Base-by-base conservation (phyloP, 2,797 vertebrate species). In the Clamator glandarius region DNA sequence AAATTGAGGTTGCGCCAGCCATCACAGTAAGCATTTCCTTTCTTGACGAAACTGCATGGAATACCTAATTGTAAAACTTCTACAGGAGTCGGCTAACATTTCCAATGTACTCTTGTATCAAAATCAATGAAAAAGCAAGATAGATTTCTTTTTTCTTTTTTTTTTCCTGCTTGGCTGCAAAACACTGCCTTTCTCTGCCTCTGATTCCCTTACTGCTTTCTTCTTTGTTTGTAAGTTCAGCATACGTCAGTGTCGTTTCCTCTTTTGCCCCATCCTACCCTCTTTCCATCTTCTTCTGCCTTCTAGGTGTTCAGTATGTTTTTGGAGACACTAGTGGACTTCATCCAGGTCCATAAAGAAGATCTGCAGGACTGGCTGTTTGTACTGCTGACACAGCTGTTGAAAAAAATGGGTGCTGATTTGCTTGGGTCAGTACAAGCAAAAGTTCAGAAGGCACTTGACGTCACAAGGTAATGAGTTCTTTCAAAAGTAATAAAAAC, bases 361-460 rank as follows among this genome's bases (percentile, higher is more conserved):
- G 99, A 99, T 93, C 98, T 99, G 81, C 99, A 99, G 93, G 99
- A 99, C 96, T 99, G 99, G 99, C 92, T 99, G 36, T 99, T 99
- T 42, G 99, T 99, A 28, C 96, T 99, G 91, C 98, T 99, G 92
- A 99, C 99, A 1, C 99, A 99, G 94, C 97, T 99, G 36, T 97
- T 99, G 94, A 99, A 99, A 98, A 99, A 99, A 98, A 99, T 99
- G 99, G 99, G 99, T 70, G 99, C 99, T 5, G 99, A 99, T 97
- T 98, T 99, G 95, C 98, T 99, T 89, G 99, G 99, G 52, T 99
- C 99, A 10, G 99, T 99, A 46, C 99, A 99, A 97, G 98, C 99
- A 96, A 99, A 99, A 98, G 99, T 99, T 94, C 99, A 99, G 97
- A 99, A 98, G 97, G 99, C 99, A 26, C 98, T 99, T 78, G 99